These are phyloP conservation scores for Dreissena rostriformis DNA, from an alignment of 1,140 invertebrate genomes.

Conservation along the genomic window DNA sequence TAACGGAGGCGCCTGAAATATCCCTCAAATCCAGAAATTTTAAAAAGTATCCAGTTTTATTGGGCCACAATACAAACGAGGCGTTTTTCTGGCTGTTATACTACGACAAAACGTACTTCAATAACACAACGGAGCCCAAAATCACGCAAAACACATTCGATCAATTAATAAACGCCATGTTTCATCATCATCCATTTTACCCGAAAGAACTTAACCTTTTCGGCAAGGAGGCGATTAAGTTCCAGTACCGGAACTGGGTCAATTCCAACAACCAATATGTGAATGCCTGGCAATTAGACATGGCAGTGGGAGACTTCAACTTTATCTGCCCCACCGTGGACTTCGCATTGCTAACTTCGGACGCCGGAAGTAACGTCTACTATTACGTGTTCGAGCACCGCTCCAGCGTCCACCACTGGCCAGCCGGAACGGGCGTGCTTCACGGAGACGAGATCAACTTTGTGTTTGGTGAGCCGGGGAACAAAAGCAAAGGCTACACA, in stretches of 20 bases:
- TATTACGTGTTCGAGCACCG: conserved; percentile 98
- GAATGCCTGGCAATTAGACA: conserved; percentile 93
- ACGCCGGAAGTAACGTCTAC: conserved; percentile 88
- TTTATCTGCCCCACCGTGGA: conserved; percentile 98
- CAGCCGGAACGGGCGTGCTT: conserved; percentile 97
- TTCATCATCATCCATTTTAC: conserved; percentile 82
- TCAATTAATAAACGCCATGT: conserved; percentile 53
- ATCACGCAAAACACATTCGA: conserved; percentile 71
- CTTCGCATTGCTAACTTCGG: conserved; percentile 93
- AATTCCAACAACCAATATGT: conserved; percentile 91
- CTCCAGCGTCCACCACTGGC: conserved; percentile 92
- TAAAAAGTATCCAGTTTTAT: conserved; percentile 95
- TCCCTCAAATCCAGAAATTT: conserved; percentile 92
- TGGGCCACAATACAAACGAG: conserved; percentile 97
- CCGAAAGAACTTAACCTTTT: conserved; percentile 86
- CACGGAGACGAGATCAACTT: conserved; percentile 98
- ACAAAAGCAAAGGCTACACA: conserved; percentile 90
- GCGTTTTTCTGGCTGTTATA: conserved; percentile 95
- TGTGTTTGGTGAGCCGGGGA: conserved; percentile 94
- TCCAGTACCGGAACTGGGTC: conserved; percentile 96
- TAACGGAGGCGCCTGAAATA: conserved; percentile 91
- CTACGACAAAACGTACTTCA: conserved; percentile 81
- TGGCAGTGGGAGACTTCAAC: conserved; percentile 98
- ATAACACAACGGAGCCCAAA: conserved; percentile 36
- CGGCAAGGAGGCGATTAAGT: conserved; percentile 92